Evolutionary conservation across 2,113 vertebrate species (phyloP).

Genomic region (Scytalopus superciliaris): DNA sequence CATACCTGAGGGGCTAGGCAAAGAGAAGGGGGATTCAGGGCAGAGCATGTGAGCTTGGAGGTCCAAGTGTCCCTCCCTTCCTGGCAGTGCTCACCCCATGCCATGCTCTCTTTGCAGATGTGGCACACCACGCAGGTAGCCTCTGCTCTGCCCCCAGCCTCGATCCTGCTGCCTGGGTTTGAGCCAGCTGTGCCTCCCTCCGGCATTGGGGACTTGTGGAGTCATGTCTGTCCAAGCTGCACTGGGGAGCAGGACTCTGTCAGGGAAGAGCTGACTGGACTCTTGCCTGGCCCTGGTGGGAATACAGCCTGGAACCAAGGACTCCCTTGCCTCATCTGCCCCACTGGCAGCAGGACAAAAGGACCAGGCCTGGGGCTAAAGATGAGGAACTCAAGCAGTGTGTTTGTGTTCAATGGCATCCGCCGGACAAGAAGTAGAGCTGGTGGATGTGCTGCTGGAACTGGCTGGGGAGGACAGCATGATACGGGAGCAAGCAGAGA

Average conservation of each 20-base stretch:
- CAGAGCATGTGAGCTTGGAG: neutral
- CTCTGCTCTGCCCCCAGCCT: slow-evolving; percentile 5
- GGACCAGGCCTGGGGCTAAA: neutral
- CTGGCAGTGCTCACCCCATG: neutral
- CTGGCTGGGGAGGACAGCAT: neutral
- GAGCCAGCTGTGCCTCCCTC: neutral
- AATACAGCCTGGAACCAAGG: neutral
- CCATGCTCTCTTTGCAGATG: slow-evolving; percentile 30
- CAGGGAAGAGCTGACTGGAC: neutral
- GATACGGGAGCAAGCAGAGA: neutral
- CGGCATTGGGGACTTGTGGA: rapidly evolving
- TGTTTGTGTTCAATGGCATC: neutral
- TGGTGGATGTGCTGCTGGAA: neutral
- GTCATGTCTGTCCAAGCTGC: neutral
- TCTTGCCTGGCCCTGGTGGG: neutral
- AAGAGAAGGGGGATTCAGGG: neutral
- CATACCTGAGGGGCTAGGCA: neutral
- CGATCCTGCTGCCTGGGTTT: neutral
- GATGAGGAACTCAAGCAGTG: neutral
- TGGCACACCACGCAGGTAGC: slow-evolving; percentile 28
- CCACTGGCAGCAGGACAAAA: neutral
- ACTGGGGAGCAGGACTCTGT: neutral
- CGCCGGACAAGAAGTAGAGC: rapidly evolving
- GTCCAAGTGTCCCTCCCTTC: no score
- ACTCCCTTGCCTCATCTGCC: neutral